Percentiles rank a stretch among this genome's conserved stretches.
These are phyloP conservation scores for Epicauta chinensis DNA, from an alignment of 1,140 invertebrate species.

Conservation along the genomic window DNA sequence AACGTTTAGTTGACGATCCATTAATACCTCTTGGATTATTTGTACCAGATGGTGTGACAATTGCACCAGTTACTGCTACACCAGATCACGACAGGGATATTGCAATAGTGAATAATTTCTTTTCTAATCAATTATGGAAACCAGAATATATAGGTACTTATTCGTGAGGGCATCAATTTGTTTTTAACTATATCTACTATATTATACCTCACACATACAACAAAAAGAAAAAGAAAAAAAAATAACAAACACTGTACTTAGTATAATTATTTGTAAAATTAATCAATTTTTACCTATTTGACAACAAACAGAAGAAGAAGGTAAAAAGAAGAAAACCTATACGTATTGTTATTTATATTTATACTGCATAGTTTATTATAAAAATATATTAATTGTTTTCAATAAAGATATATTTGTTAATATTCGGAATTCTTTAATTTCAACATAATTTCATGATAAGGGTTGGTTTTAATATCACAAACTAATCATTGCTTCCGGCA, in stretches of 20 bases:
- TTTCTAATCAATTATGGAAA: constrained; percentile 52
- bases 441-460: too few species aligned
- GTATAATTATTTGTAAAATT: constrained; percentile 20
- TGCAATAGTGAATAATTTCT: constrained; percentile 49
- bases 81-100: constrained; percentile 44
- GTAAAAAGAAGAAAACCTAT: constrained; percentile 28
- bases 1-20: constrained; percentile 36
- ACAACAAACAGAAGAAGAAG: constrained; percentile 10
- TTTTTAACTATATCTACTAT: background rate
- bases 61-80: constrained; percentile 40
- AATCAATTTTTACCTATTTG: constrained; percentile 26
- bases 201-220: too few species aligned
- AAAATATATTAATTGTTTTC: constrained; percentile 30
- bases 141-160: constrained; percentile 47
- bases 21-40: constrained; percentile 42
- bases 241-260: constrained; percentile 19
- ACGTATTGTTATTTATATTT: constrained; percentile 44
- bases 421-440: background rate
- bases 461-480: too few species aligned
- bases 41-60: constrained; percentile 43
- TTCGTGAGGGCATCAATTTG: constrained; percentile 30
- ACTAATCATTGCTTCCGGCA: too few species aligned
- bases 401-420: constrained; percentile 21
- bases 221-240: background rate
- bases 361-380: constrained; percentile 35